Evolutionary conservation across 1,140 invertebrate genomes (phyloP), one percentile per base, ranked within the genome.

Genomic region (Heliconius eleuchia): DNA sequence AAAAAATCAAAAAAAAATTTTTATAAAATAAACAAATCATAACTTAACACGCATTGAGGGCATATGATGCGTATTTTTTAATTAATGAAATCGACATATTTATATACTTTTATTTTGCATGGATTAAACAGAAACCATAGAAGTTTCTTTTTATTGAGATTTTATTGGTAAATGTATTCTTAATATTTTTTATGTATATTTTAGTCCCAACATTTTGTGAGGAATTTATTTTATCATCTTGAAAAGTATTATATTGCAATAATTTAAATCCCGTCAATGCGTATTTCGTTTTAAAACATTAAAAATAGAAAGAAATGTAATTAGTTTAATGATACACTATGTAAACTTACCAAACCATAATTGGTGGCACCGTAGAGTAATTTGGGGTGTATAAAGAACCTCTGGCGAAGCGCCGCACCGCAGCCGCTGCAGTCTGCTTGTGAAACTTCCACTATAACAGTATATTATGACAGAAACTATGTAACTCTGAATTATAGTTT

Each of bases 401-500:
- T n/a, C 60, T 66, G 27, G 23, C 60, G 60, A 66, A 66, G 60
- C 66, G 55, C 30, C 71, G 74, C 75, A 79, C 70, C n/a, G 57
- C 74, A 76, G 77, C 16, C n/a, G 76, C 60, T 78, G 52, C 55
- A 78, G 78, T 77, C 76, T 82, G 80, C 80, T 85, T 84, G 84
- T 85, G 84, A 83, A 82, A 83, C 80, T 75, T 71, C 30, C 84
- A 85, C 71, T 86, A 83, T 86, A 83, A 79, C 82, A 70, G 80
- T 86, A 77, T 86, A 83, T 86, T 86, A 87, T 80, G 84, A 84
- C 81, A 66, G 60, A 66, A 66, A 66, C 83, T 83, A 88, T 87
- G 83, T 87, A 86, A 82, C 71, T 78, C 37, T 82, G 82, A 81
- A 80, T 79, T 83, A 83, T 83, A 78, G 71, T 80, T 74, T 83